phyloP scores from a whole-genome alignment of 2,797 vertebrate species.

The Triplophysa yarkandensis region DNA sequence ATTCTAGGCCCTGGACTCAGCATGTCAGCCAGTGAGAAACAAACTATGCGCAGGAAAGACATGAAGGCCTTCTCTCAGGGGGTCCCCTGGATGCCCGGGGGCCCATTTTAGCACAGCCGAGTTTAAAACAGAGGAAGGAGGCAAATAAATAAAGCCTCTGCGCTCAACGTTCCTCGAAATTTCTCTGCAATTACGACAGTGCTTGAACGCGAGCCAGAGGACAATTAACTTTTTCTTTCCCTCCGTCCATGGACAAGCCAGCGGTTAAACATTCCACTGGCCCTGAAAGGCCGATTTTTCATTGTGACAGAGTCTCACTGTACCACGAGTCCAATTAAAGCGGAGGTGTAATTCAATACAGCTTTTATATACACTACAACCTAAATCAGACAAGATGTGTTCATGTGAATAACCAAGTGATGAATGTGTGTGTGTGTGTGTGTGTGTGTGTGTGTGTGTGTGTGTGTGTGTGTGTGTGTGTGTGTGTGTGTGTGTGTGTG shows the following conservation, averaged over 20 bases:
- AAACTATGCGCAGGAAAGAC: conserved; percentile 38
- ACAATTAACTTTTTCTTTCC: conserved; percentile 72
- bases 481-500: conserved; percentile 55
- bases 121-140: conserved; percentile 65
- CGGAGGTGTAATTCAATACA: conserved; percentile 77
- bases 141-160: conserved; percentile 69
- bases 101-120: conserved; percentile 52
- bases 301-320: conserved; percentile 74
- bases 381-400: conserved; percentile 60
- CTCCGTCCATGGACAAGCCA: conserved; percentile 67
- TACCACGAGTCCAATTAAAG: conserved; percentile 76
- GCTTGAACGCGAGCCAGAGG: conserved; percentile 67
- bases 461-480: conserved; percentile 52
- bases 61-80: conserved; percentile 49
- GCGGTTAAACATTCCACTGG: conserved; percentile 67
- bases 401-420: conserved; percentile 32
- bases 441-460: conserved; percentile 58
- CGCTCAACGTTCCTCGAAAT: conserved; percentile 61
- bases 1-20: conserved; percentile 40
- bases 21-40: conserved; percentile 43
- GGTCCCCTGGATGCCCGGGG: conserved; percentile 54
- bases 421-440: conserved; percentile 53
- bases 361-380: conserved; percentile 74
- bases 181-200: conserved; percentile 70
- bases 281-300: conserved; percentile 78